phyloP scores from a whole-genome alignment of 2,797 vertebrate species.

The Danio choprae region DNA sequence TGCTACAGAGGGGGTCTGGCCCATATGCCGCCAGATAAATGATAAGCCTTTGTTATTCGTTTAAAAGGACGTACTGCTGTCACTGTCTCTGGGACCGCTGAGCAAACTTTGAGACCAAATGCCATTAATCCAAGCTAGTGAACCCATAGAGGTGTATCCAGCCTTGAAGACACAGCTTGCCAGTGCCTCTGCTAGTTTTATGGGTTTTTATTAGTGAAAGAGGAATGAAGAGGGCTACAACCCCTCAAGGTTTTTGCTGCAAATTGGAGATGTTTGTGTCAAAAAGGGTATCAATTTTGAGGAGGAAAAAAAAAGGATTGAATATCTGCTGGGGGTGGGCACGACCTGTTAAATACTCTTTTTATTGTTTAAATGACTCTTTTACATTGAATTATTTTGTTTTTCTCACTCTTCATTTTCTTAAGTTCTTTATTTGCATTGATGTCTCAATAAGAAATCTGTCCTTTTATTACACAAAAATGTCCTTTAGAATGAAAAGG shows the following conservation, averaged over 20 bases:
- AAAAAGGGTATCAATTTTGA: constrained; percentile 17
- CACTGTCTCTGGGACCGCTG: constrained; percentile 60
- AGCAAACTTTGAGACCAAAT: constrained; percentile 63
- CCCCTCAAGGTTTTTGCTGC: constrained; percentile 48
- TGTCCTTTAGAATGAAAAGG: no score
- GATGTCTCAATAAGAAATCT: no score
- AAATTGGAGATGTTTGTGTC: constrained; percentile 26
- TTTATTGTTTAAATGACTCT: no score
- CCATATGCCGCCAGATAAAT: constrained; percentile 66
- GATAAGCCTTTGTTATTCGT: constrained; percentile 65
- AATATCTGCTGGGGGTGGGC: not conserved
- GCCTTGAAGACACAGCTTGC: constrained; percentile 65
- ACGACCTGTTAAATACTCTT: not conserved
- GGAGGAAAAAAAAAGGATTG: constrained; percentile 9
- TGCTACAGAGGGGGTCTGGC: constrained; percentile 62
- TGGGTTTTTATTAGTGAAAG: constrained; percentile 56
- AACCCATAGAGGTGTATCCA: constrained; percentile 68
- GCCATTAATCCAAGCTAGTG: constrained; percentile 67
- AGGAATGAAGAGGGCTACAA: constrained; percentile 49
- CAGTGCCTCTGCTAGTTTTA: constrained; percentile 59
- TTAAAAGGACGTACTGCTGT: constrained; percentile 67
- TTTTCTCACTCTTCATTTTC: no score
- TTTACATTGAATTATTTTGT: no score
- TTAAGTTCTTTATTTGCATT: no score
- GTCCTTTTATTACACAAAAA: no score